Evolutionary conservation across 2,888 invertebrate genomes (phyloP), one percentile per base, ranked within the genome.

Genomic region (Epirrhoe alternata): DNA sequence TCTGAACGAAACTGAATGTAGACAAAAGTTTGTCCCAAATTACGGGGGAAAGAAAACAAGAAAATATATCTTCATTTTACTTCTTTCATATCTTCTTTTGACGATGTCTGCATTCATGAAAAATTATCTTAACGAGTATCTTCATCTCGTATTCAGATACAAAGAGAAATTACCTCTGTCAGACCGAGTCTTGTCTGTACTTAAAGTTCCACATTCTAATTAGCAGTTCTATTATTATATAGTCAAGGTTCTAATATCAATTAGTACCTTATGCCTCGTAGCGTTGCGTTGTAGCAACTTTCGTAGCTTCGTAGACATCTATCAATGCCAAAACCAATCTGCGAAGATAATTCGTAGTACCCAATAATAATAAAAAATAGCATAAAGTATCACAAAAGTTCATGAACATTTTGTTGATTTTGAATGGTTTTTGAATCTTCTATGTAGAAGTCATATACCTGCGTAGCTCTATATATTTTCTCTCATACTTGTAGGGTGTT

Each of bases 291-390:
- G 42, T 61, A 61, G 54, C 53, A 54, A 24, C 24, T 50, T 50
- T 51, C 50, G 58, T 50, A 14, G 24, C n/a, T 47, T 31, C 14
- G 56, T 50, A 56, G 38, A 8, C 56, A 66, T 69, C 56, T 47
- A 66, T 64, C 63, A 66, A 52, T 56, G 59, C 59, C 42, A 61
- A 65, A 57, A 47, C 51, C 52, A 64, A 38, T 47, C 38, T 24
- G 24, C 24, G n/a, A n/a, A n/a, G n/a, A n/a, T n/a, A n/a, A n/a
- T n/a, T n/a, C n/a, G n/a, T n/a, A n/a, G n/a, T n/a, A n/a, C n/a
- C n/a, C n/a, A n/a, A n/a, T n/a, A n/a, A n/a, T n/a, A n/a, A n/a
- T n/a, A n/a, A n/a, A n/a, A n/a, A n/a, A n/a, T n/a, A n/a, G n/a
- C n/a, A n/a, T n/a, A n/a, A n/a, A n/a, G n/a, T n/a, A n/a, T n/a